Percentiles rank a stretch among this genome's conserved stretches.
These are phyloP conservation scores for Cyrtonyx montezumae DNA, from an alignment of 2,113 vertebrate genomes.

Conservation along the genomic window DNA sequence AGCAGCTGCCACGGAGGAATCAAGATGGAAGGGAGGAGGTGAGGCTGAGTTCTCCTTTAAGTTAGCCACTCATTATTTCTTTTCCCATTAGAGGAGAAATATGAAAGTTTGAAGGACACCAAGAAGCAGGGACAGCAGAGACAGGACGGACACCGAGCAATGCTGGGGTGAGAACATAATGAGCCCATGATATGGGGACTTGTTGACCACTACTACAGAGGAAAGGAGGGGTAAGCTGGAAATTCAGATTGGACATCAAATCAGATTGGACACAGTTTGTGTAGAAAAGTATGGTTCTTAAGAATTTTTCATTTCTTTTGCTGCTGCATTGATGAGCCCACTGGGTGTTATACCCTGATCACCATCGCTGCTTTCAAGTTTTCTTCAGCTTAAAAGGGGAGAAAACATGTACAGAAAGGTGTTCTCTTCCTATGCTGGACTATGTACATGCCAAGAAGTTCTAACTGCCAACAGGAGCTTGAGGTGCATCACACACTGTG, in stretches of 20 bases:
- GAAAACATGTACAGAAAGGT: background rate
- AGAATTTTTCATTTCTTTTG: background rate
- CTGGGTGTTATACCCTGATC: background rate
- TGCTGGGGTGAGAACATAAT: background rate
- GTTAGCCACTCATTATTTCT: background rate
- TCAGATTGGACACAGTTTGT: background rate
- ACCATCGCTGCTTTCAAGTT: background rate
- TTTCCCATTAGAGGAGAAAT: background rate
- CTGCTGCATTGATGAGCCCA: background rate
- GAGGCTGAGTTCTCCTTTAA: background rate
- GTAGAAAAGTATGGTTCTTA: background rate
- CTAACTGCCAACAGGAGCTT: background rate
- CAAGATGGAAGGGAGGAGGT: background rate
- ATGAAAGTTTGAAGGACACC: background rate
- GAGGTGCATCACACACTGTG: accelerated
- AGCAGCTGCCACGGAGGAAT: background rate
- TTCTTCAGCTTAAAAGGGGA: background rate
- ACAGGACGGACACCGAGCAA: background rate
- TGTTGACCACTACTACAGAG: background rate
- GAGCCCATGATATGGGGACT: background rate
- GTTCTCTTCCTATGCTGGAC: background rate
- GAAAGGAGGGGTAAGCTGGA: background rate
- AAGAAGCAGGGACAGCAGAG: background rate
- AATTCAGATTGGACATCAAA: background rate
- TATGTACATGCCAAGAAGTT: background rate